Percentiles rank a stretch among this genome's conserved stretches.
phyloP scores from a whole-genome alignment of 2,113 vertebrate genomes.

The Actinemys pallida region DNA sequence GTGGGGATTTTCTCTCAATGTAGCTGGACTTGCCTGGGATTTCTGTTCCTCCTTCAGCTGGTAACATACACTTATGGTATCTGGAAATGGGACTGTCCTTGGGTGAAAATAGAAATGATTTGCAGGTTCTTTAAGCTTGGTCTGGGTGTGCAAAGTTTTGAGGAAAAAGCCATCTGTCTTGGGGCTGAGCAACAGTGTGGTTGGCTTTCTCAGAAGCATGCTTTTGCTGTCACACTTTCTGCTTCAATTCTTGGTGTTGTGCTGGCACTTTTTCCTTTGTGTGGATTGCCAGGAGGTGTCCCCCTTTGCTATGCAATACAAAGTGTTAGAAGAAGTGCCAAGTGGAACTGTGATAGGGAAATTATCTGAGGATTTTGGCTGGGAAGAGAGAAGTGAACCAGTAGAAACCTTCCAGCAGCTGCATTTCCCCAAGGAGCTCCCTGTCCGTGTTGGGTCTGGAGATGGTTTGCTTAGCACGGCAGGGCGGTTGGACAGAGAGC shows the following conservation, averaged over 20 bases:
- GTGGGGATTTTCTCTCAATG: background rate
- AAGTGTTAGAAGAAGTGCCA: slow-evolving; percentile 87
- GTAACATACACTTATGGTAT: background rate
- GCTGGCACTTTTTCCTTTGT: slow-evolving; percentile 72
- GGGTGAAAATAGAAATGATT: background rate
- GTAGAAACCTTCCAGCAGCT: slow-evolving; percentile 87
- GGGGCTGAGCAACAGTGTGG: background rate
- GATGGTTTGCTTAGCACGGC: slow-evolving; percentile 87
- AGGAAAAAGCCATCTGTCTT: background rate
- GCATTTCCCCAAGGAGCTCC: slow-evolving; percentile 83
- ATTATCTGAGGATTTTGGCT: slow-evolving; percentile 83
- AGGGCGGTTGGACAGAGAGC: slow-evolving; percentile 88
- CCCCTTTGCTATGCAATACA: slow-evolving; percentile 83
- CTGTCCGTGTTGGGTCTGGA: slow-evolving; percentile 78
- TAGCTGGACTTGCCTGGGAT: slow-evolving; percentile 7
- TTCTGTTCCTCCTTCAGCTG: background rate
- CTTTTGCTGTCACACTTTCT: slow-evolving; percentile 56
- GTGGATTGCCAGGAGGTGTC: slow-evolving; percentile 76
- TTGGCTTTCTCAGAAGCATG: slow-evolving; percentile 19
- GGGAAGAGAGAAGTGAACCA: slow-evolving; percentile 64
- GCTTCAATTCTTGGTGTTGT: slow-evolving; percentile 69
- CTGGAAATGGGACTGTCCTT: background rate
- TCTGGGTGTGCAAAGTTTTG: background rate
- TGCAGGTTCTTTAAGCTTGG: background rate
- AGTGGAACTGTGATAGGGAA: slow-evolving; percentile 86